Base-by-base conservation (phyloP, 1,140 invertebrate genomes). In the Drosophila paulistorum region DNA sequence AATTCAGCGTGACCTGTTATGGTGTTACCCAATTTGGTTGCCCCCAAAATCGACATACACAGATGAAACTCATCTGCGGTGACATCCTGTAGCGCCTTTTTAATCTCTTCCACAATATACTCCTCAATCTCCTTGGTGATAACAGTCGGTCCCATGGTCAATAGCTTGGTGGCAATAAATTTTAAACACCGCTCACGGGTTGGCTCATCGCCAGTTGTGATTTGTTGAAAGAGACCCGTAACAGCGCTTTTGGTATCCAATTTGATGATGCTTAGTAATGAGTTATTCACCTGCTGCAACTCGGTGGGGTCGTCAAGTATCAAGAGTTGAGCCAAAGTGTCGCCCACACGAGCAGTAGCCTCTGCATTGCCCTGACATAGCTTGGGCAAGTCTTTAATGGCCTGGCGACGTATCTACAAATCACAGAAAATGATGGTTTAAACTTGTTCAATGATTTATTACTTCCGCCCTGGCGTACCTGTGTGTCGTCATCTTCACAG, bases 401-500 rank as follows among this genome's bases (percentile, higher is more conserved):
- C 98, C 94, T 98, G 97, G 89, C 98, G 98, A 23, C 98, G 94
- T 82, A 98, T 98, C 97, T 98, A 81, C 66, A 26, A 30, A 54
- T 10, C 14, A 30, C 30, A 20, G 7, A 14, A 7, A 23, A 42
- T 23, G 1, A 10, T 62, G 0, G 13, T 58, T 51, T 14, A n/a
- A 20, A 26, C 26, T 37, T 37, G 11, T 39, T 39, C 11, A 13
- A 0, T 39, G 10, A 39, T 13, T 5, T 2, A 13, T 3, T 5
- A 1, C 11, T 5, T 55, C 6, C 2, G 5, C 7, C 13, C 37
- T n/a, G 20, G n/a, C 95, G 94, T 94, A 98, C 97, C 82, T 95
- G 94, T 74, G 97, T 94, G 93, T 99, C 98, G 90, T 97, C 96
- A 94, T 99, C 98, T 94, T 99, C 98, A 92, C 98, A 99, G 1